A percentile compares a stretch with the other conserved stretches of the same genome.
Conservation (phyloP, 2,888 invertebrate genomes). For the Cantharis rustica region DNA sequence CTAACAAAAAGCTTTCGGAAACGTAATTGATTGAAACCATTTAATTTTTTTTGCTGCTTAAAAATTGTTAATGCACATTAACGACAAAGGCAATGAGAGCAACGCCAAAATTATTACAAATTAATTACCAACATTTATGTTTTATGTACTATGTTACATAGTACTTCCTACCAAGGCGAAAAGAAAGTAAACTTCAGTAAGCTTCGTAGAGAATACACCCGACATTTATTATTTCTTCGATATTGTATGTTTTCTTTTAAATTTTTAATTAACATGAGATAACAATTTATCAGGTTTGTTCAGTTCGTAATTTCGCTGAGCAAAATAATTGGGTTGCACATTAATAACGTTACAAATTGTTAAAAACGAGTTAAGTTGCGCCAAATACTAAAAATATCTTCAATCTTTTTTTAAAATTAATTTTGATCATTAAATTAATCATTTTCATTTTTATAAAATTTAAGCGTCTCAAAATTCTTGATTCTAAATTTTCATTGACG, state of each 20-base stretch:
- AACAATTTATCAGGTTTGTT: not conserved
- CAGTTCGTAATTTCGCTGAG: not conserved
- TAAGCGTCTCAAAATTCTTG: not conserved
- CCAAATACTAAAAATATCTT: not conserved
- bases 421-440: not conserved
- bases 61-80: not conserved
- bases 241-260: not conserved
- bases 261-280: not conserved
- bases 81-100: not conserved
- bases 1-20: not conserved
- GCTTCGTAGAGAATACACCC: not conserved
- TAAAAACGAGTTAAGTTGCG: not conserved
- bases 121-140: not conserved
- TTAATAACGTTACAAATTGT: not conserved
- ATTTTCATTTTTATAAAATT: not conserved
- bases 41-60: not conserved
- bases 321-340: not conserved
- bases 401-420: not conserved
- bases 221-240: not conserved
- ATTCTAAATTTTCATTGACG: not conserved
- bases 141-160: not conserved
- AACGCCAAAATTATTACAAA: not conserved
- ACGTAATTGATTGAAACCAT: not conserved
- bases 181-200: too few species aligned
- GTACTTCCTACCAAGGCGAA: too few species aligned